Conservation (phyloP, 2,797 vertebrate genomes). For the Coilia nasus region DNA sequence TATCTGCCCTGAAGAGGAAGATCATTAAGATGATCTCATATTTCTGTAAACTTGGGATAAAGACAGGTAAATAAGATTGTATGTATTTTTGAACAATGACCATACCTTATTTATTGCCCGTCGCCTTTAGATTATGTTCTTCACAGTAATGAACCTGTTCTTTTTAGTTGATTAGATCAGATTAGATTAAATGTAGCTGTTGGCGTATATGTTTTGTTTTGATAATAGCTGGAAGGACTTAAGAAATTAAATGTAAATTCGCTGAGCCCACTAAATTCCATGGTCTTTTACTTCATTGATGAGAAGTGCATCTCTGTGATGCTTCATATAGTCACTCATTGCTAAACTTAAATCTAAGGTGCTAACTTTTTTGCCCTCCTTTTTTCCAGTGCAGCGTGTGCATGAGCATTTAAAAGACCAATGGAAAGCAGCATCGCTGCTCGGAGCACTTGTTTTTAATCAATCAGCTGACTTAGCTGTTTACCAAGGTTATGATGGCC, state of each 20-base stretch:
- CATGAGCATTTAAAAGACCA: neutral
- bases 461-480: neutral
- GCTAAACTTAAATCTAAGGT: neutral
- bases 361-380: neutral
- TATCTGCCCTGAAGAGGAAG: too few relatives aligned
- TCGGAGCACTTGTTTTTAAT: neutral
- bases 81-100: neutral
- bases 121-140: neutral
- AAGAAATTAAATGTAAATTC: neutral
- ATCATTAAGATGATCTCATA: too few relatives aligned
- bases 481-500: constrained; percentile 2
- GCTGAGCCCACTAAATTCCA: neutral
- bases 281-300: neutral
- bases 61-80: neutral
- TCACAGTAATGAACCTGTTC: neutral
- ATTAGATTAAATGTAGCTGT: constrained; percentile 5
- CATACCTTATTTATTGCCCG: neutral
- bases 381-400: neutral
- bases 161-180: neutral
- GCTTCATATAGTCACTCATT: neutral
- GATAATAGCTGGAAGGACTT: neutral
- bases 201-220: neutral
- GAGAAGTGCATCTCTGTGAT: neutral
- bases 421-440: neutral
- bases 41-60: neutral